Evolutionary conservation across 2,113 vertebrate species (phyloP).

Genomic region (Edolisoma coerulescens): DNA sequence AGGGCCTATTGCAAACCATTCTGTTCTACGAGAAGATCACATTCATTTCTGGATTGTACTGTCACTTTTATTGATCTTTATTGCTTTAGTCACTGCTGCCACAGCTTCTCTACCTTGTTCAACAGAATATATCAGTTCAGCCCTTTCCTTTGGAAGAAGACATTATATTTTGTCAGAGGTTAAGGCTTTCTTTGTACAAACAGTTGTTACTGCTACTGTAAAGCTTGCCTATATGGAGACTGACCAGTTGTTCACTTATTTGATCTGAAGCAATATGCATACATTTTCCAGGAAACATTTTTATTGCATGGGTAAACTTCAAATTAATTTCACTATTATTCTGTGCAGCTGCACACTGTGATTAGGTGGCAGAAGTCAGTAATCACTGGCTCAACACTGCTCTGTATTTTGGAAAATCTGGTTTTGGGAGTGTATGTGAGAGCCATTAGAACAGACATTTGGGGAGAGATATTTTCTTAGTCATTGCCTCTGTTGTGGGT

Average conservation of each 20-base stretch:
- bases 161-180: background rate
- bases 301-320: background rate
- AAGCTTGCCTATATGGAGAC: background rate
- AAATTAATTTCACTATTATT: background rate
- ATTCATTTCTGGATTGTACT: constrained; percentile 17
- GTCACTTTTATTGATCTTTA: constrained; percentile 33
- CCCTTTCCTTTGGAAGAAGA: background rate
- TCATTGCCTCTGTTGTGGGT: background rate
- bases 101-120: background rate
- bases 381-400: background rate
- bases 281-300: background rate
- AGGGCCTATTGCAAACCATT: constrained; percentile 17
- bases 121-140: background rate
- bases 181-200: background rate
- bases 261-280: background rate
- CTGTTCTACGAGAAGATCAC: background rate
- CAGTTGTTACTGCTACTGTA: background rate
- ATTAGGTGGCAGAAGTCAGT: background rate
- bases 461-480: background rate
- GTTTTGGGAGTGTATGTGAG: background rate
- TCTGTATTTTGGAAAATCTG: background rate
- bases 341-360: background rate
- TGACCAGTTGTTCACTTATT: background rate
- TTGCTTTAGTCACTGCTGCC: constrained; percentile 16
- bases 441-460: background rate